phyloP scores from a whole-genome alignment of 2,113 vertebrate genomes.

The Todiramphus chloris region DNA sequence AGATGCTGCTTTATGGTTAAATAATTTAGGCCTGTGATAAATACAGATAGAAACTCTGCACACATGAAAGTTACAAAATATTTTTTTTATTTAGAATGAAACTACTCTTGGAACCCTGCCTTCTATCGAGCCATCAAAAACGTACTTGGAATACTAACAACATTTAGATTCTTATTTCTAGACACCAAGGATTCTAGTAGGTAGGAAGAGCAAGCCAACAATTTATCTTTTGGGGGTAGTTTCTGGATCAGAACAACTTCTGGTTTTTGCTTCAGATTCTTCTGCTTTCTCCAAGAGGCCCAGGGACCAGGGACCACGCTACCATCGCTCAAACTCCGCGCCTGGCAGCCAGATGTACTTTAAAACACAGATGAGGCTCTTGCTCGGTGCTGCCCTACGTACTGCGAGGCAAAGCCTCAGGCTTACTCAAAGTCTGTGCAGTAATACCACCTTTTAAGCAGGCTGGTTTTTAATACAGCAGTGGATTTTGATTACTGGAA shows the following conservation, averaged over 20 bases:
- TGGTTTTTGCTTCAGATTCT: constrained; percentile 26
- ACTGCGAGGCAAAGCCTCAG: constrained; percentile 2
- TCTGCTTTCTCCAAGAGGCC: constrained; percentile 23
- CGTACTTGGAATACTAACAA: not conserved
- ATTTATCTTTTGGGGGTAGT: not conserved
- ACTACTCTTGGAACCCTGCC: not conserved
- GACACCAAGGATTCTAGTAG: not conserved
- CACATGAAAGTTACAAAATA: not conserved
- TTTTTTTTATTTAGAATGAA: not conserved
- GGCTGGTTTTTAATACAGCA: not conserved
- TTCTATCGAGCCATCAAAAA: fast-evolving
- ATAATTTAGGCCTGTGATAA: constrained; percentile 41
- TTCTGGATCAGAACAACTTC: not conserved
- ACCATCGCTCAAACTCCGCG: not conserved
- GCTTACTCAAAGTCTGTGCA: not conserved
- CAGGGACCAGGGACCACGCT: constrained; percentile 24
- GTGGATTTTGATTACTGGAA: not conserved
- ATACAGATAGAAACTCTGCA: not conserved
- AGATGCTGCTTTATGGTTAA: constrained; percentile 27
- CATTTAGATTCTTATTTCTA: not conserved
- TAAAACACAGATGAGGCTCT: constrained; percentile 15
- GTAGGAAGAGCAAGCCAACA: not conserved
- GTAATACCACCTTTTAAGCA: not conserved
- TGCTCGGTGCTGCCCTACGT: not conserved
- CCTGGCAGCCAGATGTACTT: constrained; percentile 21